Evolutionary conservation across 1,140 invertebrate genomes (phyloP).

Genomic region (Caenorhabditis inopinata): DNA sequence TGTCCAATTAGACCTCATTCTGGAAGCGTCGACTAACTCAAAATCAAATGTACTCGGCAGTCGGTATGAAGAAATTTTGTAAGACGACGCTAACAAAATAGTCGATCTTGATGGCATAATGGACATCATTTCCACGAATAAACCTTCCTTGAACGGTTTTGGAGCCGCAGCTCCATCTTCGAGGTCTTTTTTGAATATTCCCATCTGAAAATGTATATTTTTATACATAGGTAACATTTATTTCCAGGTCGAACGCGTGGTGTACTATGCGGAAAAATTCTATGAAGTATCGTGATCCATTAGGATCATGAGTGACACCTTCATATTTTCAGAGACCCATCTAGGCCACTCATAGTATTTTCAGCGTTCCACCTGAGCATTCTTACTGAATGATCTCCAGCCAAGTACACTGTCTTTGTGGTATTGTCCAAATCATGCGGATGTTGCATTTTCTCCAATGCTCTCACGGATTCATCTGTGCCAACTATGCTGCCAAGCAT

Average conservation of each 20-base stretch:
- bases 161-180: neutral
- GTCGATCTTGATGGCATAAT: slow-evolving; percentile 54
- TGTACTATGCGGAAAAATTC: too few species aligned
- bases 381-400: neutral
- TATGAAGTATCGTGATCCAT: too few species aligned
- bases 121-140: slow-evolving; percentile 49
- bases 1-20: neutral
- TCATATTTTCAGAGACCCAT: too few species aligned
- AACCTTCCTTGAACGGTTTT: slow-evolving; percentile 54
- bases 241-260: too few species aligned
- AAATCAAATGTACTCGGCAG: slow-evolving; percentile 57
- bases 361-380: too few species aligned
- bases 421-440: slow-evolving; percentile 15
- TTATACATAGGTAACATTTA: neutral
- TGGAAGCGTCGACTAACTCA: slow-evolving; percentile 35
- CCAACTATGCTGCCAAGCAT: neutral
- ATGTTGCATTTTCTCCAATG: neutral
- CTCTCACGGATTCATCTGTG: neutral
- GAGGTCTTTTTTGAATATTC: slow-evolving; percentile 14
- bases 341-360: too few species aligned
- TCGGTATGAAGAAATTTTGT: slow-evolving; percentile 59
- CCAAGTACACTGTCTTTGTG: neutral
- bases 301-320: too few species aligned
- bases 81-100: slow-evolving; percentile 57
- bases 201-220: neutral